Percentiles rank a stretch among this genome's conserved stretches.
These are phyloP conservation scores for Nasua narica DNA, from an alignment of 2,797 vertebrate genomes.

Conservation along the genomic window DNA sequence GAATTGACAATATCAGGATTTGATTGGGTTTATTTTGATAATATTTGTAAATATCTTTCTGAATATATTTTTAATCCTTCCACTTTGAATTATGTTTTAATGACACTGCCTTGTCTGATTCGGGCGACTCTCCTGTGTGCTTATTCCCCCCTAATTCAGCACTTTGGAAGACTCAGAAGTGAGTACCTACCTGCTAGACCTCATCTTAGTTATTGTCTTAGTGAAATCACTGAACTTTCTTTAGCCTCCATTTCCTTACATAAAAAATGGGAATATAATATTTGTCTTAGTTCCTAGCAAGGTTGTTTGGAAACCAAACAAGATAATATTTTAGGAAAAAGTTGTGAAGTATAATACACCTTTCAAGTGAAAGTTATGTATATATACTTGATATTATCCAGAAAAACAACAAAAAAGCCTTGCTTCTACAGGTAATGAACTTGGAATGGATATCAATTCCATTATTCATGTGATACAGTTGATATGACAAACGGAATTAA, in stretches of 20 bases:
- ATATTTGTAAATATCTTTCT: background rate
- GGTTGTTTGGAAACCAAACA: background rate
- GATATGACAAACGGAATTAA: background rate
- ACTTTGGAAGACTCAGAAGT: background rate
- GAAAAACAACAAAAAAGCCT: background rate
- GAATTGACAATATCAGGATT: background rate
- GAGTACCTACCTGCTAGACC: background rate
- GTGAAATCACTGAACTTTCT: background rate
- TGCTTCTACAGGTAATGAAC: background rate
- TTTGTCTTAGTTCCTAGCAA: background rate
- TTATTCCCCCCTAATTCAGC: too few relatives aligned
- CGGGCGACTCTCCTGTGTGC: too few relatives aligned
- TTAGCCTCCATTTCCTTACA: background rate
- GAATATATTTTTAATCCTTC: background rate
- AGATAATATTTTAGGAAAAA: background rate
- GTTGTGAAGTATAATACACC: background rate
- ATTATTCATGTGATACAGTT: background rate
- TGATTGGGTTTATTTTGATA: background rate
- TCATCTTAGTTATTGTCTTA: background rate
- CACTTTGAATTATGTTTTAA: background rate
- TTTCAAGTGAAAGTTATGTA: background rate
- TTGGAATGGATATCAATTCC: background rate
- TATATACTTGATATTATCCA: background rate
- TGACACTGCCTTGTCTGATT: background rate
- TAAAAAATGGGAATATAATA: background rate